Evolutionary conservation across 2,113 vertebrate genomes (phyloP).

Genomic region (Garra rufa): DNA sequence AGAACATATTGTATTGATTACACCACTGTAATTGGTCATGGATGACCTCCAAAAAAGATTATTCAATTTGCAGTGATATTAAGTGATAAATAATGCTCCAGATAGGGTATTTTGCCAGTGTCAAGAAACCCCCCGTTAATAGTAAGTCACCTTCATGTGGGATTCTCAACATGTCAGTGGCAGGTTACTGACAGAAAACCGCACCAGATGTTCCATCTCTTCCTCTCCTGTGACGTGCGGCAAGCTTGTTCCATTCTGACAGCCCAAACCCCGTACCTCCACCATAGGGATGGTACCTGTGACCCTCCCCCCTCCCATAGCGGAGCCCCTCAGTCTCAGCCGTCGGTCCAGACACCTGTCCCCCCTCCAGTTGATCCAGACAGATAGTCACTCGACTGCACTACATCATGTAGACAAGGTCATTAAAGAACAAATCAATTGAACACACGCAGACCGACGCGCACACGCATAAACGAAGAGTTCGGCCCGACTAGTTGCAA

Average conservation of each 20-base stretch:
- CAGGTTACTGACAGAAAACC: not conserved
- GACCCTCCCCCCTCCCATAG: not conserved
- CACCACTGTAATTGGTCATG: conserved; percentile 21
- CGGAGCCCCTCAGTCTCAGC: not conserved
- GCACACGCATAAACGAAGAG: not conserved
- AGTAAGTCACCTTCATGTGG: conserved; percentile 39
- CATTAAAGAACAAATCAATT: conserved; percentile 60
- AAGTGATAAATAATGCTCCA: conserved; percentile 36
- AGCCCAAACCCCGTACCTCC: not conserved
- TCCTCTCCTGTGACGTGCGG: conserved; percentile 15
- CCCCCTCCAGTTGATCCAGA: conserved; percentile 14
- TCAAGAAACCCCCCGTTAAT: not conserved
- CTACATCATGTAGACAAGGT: conserved; percentile 64
- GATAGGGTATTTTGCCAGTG: not conserved
- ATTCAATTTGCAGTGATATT: conserved; percentile 33
- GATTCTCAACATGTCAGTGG: conserved; percentile 4
- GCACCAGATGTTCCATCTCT: conserved; percentile 48
- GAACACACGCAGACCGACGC: conserved; percentile 25
- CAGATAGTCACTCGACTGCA: conserved; percentile 39
- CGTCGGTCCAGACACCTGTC: conserved; percentile 21
- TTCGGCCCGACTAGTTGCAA: conserved; percentile 24
- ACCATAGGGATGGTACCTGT: conserved; percentile 34
- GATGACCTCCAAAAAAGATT: conserved; percentile 32
- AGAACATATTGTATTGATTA: conserved; percentile 41
- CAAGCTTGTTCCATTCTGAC: conserved; percentile 37